These are phyloP conservation scores for Tylochromis polylepis DNA, from an alignment of 2,113 vertebrate genomes.

Conservation along the genomic window DNA sequence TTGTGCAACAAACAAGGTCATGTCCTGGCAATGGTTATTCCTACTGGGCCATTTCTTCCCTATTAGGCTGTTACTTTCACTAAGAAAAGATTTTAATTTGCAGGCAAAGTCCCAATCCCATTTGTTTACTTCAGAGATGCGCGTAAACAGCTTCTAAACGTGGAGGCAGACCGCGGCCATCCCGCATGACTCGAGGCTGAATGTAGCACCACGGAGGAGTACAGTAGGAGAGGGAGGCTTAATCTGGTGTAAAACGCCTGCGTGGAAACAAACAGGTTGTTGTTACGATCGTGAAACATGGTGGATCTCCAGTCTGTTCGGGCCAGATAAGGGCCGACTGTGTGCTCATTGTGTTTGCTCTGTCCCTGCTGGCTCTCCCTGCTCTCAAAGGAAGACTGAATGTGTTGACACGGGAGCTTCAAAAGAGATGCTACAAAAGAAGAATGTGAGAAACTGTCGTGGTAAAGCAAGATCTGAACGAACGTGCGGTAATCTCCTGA, in stretches of 20 bases:
- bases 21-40: background rate
- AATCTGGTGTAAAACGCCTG: conserved; percentile 5
- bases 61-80: conserved; percentile 12
- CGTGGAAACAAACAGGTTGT: conserved; percentile 29
- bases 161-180: conserved; percentile 7
- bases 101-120: conserved; percentile 27
- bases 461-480: background rate
- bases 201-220: background rate
- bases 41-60: conserved; percentile 9
- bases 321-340: conserved; percentile 43
- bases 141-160: conserved; percentile 34
- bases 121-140: conserved; percentile 46
- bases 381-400: background rate
- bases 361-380: background rate
- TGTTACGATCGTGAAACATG: background rate
- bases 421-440: background rate
- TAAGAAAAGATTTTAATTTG: conserved; percentile 47
- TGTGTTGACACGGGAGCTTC: background rate
- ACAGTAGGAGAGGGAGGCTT: conserved; percentile 5
- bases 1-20: conserved; percentile 18
- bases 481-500: background rate
- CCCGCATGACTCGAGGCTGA: conserved; percentile 19
- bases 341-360: conserved; percentile 22
- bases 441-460: background rate
- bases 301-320: conserved; percentile 11